Evolutionary conservation across 1,140 invertebrate species (phyloP).

Genomic region (Delia radicum): DNA sequence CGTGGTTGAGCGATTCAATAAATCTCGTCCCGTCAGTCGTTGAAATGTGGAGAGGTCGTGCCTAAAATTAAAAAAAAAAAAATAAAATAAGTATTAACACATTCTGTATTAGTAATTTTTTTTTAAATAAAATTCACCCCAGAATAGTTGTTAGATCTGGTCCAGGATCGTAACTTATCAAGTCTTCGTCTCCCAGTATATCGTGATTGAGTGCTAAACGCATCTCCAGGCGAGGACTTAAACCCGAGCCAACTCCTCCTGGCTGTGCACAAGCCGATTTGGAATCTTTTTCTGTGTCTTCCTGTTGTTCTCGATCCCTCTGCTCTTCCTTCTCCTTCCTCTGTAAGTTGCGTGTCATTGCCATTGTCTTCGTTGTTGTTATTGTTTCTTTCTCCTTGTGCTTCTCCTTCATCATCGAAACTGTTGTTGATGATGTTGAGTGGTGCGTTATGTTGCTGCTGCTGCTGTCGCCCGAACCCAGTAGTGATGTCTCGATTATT

Average conservation of each 20-base stretch:
- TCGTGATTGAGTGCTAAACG: slow-evolving; percentile 60
- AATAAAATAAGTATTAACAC: not conserved
- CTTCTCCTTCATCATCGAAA: slow-evolving; percentile 52
- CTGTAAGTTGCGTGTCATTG: slow-evolving; percentile 50
- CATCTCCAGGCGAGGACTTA: slow-evolving; percentile 65
- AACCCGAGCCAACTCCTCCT: slow-evolving; percentile 47
- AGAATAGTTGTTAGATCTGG: slow-evolving; percentile 56
- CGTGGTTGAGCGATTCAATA: slow-evolving; percentile 55
- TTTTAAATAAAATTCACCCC: slow-evolving; percentile 37
- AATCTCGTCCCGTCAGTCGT: slow-evolving; percentile 55
- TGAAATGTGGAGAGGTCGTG: slow-evolving; percentile 58
- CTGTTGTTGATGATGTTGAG: slow-evolving; percentile 53
- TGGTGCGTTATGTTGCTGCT: slow-evolving; percentile 20
- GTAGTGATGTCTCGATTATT: slow-evolving; percentile 55
- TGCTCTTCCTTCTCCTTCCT: slow-evolving; percentile 29
- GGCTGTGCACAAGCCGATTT: slow-evolving; percentile 58
- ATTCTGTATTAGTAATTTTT: not conserved
- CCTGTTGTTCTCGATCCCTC: not conserved
- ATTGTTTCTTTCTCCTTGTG: slow-evolving; percentile 51
- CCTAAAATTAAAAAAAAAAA: slow-evolving; percentile 32
- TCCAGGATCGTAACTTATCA: slow-evolving; percentile 56
- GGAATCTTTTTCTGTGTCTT: slow-evolving; percentile 54
- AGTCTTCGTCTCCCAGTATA: slow-evolving; percentile 56
- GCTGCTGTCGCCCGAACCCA: slow-evolving; percentile 36
- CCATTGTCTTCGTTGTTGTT: slow-evolving; percentile 57